These are phyloP conservation scores for Nyctereutes procyonoides DNA, from an alignment of 2,113 vertebrate genomes.

Conservation along the genomic window DNA sequence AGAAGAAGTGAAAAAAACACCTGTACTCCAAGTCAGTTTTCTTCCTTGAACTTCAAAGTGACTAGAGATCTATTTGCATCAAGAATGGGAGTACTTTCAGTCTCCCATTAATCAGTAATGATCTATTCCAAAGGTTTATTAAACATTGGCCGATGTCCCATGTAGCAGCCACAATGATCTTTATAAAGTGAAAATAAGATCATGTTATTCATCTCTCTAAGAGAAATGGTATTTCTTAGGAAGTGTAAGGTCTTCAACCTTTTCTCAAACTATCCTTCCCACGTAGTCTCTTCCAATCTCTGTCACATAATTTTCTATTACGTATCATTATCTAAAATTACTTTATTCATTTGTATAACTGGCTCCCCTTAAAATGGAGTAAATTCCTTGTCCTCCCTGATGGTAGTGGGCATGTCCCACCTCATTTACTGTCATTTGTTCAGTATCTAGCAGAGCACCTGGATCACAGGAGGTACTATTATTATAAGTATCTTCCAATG, in stretches of 20 bases:
- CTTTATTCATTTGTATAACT: background rate
- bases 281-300: background rate
- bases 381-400: background rate
- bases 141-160: conserved; percentile 31
- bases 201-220: background rate
- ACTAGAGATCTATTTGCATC: background rate
- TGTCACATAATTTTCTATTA: background rate
- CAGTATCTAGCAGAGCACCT: background rate
- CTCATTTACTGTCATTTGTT: background rate
- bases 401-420: background rate
- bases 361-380: background rate
- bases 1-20: conserved; percentile 31
- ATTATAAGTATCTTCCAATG: background rate
- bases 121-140: background rate
- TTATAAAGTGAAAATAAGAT: background rate
- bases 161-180: background rate
- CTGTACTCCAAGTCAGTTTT: background rate
- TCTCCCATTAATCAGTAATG: background rate
- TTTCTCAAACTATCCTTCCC: background rate
- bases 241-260: background rate
- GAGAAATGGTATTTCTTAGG: background rate
- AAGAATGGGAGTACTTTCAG: background rate
- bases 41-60: conserved; percentile 22
- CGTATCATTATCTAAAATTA: background rate
- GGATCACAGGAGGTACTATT: background rate